These are phyloP conservation scores for Esperia sulphurella DNA, from an alignment of 2,888 invertebrate species.

Conservation along the genomic window DNA sequence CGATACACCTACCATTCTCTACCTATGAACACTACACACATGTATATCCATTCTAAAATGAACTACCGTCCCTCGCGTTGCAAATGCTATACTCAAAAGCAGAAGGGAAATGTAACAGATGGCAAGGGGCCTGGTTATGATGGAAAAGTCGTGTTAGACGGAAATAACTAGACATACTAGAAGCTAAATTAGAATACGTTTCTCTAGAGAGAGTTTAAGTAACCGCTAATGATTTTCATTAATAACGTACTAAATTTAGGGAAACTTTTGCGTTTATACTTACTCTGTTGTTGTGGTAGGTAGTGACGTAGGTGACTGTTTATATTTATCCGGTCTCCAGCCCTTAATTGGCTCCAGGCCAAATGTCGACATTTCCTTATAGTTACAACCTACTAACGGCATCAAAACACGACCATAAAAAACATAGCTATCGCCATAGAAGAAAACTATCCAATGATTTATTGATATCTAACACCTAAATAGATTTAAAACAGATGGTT, in stretches of 20 bases:
- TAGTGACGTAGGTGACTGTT: conserved; percentile 12
- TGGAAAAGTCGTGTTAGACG: conserved; percentile 52
- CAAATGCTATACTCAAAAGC: conserved; percentile 20
- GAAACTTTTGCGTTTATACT: conserved; percentile 5
- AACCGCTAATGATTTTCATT: conserved; percentile 46
- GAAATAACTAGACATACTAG: conserved; percentile 67
- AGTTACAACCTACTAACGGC: conserved; percentile 2
- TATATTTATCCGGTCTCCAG: conserved; percentile 13
- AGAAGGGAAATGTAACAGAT: conserved; percentile 26
- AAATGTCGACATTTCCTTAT: conserved; percentile 16
- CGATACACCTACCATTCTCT: conserved; percentile 51
- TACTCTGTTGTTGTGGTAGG: conserved; percentile 13
- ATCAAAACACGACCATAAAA: conserved; percentile 5
- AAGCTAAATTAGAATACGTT: conserved; percentile 66
- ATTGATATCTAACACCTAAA: conserved; percentile 12
- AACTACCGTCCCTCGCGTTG: conserved; percentile 29
- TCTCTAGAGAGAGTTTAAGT: conserved; percentile 54
- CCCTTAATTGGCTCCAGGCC: conserved; percentile 23
- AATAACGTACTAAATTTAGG: conserved; percentile 21
- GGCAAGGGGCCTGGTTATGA: conserved; percentile 35
- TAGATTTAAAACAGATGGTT: conserved; percentile 15
- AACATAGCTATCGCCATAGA: background rate
- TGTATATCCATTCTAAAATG: conserved; percentile 42
- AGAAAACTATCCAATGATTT: conserved; percentile 6
- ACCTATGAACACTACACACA: conserved; percentile 29